Conservation (phyloP, 2,888 invertebrate species). For the Andrena fulva region DNA sequence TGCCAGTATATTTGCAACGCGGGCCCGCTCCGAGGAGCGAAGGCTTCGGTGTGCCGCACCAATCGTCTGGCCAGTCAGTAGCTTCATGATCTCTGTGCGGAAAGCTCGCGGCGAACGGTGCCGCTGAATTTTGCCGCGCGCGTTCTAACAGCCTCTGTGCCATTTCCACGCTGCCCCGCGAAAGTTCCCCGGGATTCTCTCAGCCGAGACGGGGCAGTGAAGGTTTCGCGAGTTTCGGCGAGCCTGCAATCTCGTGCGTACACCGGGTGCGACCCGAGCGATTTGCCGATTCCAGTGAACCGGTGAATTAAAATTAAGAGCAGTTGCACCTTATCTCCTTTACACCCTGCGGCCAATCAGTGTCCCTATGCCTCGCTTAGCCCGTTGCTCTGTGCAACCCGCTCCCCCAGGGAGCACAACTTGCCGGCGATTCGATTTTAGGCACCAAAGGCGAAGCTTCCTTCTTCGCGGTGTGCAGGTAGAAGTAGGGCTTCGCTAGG, state of each 20-base stretch:
- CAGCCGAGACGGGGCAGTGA: too few species aligned
- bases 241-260: too few species aligned
- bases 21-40: conserved; percentile 3
- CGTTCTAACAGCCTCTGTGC: not conserved
- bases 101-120: conserved; percentile 3
- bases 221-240: too few species aligned
- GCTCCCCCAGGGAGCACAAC: not conserved
- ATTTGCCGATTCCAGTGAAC: not conserved
- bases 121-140: not conserved
- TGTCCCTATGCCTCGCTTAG: not conserved
- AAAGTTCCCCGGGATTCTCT: not conserved
- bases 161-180: too few species aligned
- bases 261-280: not conserved
- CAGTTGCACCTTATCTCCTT: not conserved
- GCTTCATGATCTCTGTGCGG: conserved; percentile 49
- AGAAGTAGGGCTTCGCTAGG: not conserved
- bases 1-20: conserved; percentile 23
- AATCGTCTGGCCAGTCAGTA: conserved; percentile 48
- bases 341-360: too few species aligned
- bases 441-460: not conserved
- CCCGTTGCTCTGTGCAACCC: not conserved
- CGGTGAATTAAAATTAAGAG: not conserved
- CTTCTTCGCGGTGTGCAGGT: not conserved
- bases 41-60: conserved; percentile 20
- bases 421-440: conserved; percentile 6